Conservation (phyloP, 2,888 invertebrate genomes). For the Limnephilus lunatus region DNA sequence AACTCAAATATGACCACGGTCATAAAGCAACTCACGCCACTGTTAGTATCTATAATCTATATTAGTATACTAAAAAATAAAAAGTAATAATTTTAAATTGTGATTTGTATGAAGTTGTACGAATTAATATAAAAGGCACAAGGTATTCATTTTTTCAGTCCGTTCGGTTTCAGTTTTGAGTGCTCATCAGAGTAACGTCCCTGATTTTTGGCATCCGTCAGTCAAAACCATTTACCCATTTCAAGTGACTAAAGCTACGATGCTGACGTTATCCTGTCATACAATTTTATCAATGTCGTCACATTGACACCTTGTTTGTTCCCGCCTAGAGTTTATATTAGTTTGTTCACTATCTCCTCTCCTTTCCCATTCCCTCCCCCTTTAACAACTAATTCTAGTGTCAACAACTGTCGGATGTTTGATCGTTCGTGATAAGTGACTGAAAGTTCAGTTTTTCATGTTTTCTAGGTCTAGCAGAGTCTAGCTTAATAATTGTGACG, state of each 20-base stretch:
- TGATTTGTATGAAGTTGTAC: too few species aligned
- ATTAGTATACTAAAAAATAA: too few species aligned
- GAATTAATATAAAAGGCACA: too few species aligned
- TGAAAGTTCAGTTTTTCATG: background rate
- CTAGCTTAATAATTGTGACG: too few species aligned
- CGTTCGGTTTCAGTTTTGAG: background rate
- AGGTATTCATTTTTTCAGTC: too few species aligned
- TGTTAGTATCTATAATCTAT: too few species aligned
- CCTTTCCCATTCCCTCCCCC: background rate
- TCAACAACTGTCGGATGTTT: constrained; percentile 31
- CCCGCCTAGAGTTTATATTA: background rate
- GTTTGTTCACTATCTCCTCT: constrained; percentile 6
- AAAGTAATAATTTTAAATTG: too few species aligned
- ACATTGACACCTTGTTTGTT: background rate
- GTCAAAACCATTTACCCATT: background rate
- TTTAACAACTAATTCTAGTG: background rate
- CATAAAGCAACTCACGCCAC: too few species aligned
- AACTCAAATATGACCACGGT: too few species aligned
- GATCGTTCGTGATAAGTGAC: constrained; percentile 5
- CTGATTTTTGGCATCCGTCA: background rate
- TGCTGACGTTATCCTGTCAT: constrained; percentile 13
- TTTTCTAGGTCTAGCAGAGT: too few species aligned
- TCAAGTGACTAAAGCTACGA: constrained; percentile 19
- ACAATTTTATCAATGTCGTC: background rate
- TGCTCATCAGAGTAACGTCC: background rate